phyloP scores from a whole-genome alignment of 1,140 invertebrate genomes.

The Drosophila nebulosa region DNA sequence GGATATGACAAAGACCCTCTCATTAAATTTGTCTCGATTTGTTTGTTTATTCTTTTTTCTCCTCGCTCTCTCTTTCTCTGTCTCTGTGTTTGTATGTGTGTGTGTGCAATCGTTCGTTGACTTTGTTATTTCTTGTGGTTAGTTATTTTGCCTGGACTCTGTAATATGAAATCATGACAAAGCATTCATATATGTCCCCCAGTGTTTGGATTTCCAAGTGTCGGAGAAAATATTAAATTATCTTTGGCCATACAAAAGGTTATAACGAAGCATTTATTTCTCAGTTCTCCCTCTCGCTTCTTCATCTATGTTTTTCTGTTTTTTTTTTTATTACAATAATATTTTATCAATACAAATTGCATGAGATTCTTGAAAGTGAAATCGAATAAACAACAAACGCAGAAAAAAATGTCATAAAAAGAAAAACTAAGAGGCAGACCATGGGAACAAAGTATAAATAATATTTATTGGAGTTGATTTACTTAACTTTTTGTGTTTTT shows the following conservation, averaged over 20 bases:
- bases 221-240: slow-evolving; percentile 70
- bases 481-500: neutral
- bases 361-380: slow-evolving; percentile 28
- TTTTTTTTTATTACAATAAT: slow-evolving; percentile 15
- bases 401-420: neutral
- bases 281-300: neutral
- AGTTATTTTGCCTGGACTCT: slow-evolving; percentile 57
- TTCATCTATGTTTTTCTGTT: neutral
- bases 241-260: slow-evolving; percentile 52
- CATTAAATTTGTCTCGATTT: slow-evolving; percentile 59
- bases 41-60: neutral
- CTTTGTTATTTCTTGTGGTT: slow-evolving; percentile 51
- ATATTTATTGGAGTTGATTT: neutral
- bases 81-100: neutral
- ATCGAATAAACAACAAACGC: slow-evolving; percentile 5
- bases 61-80: neutral
- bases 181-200: slow-evolving; percentile 41
- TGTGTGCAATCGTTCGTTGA: slow-evolving; percentile 42
- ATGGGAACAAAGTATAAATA: neutral
- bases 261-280: slow-evolving; percentile 74
- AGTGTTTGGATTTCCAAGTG: slow-evolving; percentile 58
- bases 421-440: neutral
- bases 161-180: slow-evolving; percentile 66
- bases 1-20: slow-evolving; percentile 17
- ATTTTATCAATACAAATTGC: slow-evolving; percentile 40